Conservation (phyloP, 2,113 vertebrate species). For the Raja brachyura region DNA sequence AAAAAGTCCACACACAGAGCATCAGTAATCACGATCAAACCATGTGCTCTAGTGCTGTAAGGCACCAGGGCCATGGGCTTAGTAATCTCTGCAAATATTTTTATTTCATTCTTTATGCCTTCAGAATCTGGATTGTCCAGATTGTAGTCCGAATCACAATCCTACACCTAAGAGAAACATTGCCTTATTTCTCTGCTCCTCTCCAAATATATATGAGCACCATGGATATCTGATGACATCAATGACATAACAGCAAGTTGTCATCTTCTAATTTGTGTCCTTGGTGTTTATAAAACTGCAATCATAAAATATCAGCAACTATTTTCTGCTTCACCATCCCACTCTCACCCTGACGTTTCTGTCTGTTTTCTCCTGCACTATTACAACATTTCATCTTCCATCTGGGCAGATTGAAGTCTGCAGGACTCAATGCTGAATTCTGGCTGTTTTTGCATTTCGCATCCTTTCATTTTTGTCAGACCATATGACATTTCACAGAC, state of each 20-base stretch:
- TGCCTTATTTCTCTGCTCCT: neutral
- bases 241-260: neutral
- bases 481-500: too few relatives aligned
- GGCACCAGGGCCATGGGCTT: too few relatives aligned
- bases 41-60: too few relatives aligned
- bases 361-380: too few relatives aligned
- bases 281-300: neutral
- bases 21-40: too few relatives aligned
- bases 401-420: too few relatives aligned
- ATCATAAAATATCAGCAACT: neutral
- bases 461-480: too few relatives aligned
- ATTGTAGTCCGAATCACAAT: neutral
- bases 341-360: too few relatives aligned
- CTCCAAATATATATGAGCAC: neutral
- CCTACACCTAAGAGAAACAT: neutral
- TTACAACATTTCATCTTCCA: too few relatives aligned
- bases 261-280: neutral
- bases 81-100: neutral
- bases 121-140: neutral
- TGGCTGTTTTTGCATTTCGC: too few relatives aligned
- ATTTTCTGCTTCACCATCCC: neutral
- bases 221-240: neutral
- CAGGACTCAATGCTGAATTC: too few relatives aligned
- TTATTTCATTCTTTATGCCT: neutral
- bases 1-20: too few relatives aligned